A percentile compares a stretch with the other conserved stretches of the same genome.
Conservation (phyloP, 2,888 invertebrate genomes). For the Lottia gigantea region DNA sequence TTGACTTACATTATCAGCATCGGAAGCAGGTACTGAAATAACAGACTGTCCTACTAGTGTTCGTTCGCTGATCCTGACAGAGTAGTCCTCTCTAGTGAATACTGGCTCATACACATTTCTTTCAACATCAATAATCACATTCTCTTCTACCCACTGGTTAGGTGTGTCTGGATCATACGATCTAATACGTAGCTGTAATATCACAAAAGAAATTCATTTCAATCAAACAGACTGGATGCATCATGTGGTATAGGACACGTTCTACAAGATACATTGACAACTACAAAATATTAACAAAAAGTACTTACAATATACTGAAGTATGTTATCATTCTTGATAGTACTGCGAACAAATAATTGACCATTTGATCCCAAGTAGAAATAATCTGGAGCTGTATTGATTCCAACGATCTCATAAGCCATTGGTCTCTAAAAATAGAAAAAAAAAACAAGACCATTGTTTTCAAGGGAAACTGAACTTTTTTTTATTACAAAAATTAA, state of each 20-base stretch:
- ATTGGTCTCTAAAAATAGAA: conserved; percentile 34
- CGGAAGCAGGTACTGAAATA: conserved; percentile 45
- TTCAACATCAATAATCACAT: conserved; percentile 48
- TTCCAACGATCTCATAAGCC: conserved; percentile 46
- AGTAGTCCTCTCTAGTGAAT: conserved; percentile 44
- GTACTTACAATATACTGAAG: conserved; percentile 48
- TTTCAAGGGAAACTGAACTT: no score
- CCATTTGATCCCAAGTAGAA: conserved; percentile 41
- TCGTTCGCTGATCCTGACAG: conserved; percentile 40
- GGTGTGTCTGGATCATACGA: conserved; percentile 56
- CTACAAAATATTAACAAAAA: no score
- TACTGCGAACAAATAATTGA: conserved; percentile 36
- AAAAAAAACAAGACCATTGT: neutral
- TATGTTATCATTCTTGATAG: conserved; percentile 42
- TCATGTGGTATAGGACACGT: no score
- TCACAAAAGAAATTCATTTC: neutral
- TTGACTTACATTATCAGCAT: conserved; percentile 45
- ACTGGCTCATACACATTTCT: conserved; percentile 56
- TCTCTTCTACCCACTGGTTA: conserved; percentile 45
- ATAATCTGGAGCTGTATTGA: conserved; percentile 52
- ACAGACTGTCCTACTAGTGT: conserved; percentile 41
- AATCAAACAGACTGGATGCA: neutral
- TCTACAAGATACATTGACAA: no score
- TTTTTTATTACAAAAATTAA: no score
- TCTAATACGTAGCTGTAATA: conserved; percentile 45